Percentiles rank a stretch among this genome's conserved stretches.
These are phyloP conservation scores for Chromis chromis DNA, from an alignment of 2,797 vertebrate species.

Conservation along the genomic window DNA sequence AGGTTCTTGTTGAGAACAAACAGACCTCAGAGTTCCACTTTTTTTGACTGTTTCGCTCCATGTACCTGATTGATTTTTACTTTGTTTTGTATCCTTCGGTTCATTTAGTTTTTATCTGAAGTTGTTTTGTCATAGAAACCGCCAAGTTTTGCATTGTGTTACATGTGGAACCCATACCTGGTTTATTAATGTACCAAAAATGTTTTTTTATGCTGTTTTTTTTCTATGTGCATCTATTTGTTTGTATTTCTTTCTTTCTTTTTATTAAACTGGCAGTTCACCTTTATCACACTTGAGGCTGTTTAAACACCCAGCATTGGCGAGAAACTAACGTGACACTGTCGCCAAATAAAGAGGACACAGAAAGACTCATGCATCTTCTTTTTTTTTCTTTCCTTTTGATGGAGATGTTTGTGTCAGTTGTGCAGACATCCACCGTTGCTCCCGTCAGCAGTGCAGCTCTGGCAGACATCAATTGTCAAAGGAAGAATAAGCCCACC, in stretches of 20 bases:
- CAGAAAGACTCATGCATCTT: conserved; percentile 11
- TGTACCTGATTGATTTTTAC: conserved; percentile 10
- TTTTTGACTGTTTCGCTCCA: conserved; percentile 17
- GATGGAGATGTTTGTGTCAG: conserved; percentile 42
- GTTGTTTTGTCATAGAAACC: conserved; percentile 7
- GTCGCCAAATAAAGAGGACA: conserved; percentile 60
- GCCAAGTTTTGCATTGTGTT: conserved; percentile 15
- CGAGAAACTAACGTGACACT: conserved; percentile 27
- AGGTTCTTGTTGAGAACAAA: conserved; percentile 13
- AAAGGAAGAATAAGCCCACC: conserved; percentile 25
- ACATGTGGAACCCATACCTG: background rate
- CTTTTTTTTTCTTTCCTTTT: background rate
- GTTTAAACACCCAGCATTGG: conserved; percentile 18
- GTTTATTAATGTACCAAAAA: conserved; percentile 47
- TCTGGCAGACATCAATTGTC: conserved; percentile 61
- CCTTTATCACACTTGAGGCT: background rate
- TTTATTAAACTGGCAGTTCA: conserved; percentile 13
- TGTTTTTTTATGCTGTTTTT: conserved; percentile 23
- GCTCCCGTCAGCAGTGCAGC: conserved; percentile 19
- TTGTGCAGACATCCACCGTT: conserved; percentile 3
- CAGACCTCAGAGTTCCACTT: conserved; percentile 13
- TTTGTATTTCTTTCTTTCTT: conserved; percentile 35
- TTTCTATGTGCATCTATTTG: conserved; percentile 19
- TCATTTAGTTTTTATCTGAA: conserved; percentile 10
- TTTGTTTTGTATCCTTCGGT: conserved; percentile 31